phyloP scores from a whole-genome alignment of 2,888 invertebrate genomes.

The Spatulosminthurus flaviceps region DNA sequence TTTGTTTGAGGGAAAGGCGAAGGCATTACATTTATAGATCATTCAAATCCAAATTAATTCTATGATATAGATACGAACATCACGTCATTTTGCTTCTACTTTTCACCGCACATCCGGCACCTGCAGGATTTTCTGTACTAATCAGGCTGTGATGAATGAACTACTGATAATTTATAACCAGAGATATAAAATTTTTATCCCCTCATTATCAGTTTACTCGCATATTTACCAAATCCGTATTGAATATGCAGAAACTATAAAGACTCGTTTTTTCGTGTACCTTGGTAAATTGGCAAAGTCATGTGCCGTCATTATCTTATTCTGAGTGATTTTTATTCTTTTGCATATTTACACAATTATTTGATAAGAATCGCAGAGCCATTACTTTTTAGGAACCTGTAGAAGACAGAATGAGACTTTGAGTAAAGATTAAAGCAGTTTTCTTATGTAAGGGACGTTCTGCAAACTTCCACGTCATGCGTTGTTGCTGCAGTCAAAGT shows the following conservation, averaged over 20 bases:
- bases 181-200: background rate
- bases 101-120: slow-evolving; percentile 7
- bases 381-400: too few species aligned
- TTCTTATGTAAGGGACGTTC: too few species aligned
- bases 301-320: background rate
- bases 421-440: too few species aligned
- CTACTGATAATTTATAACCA: background rate
- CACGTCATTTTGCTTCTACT: background rate
- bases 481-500: too few species aligned
- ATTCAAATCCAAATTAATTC: background rate
- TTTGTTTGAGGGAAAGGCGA: background rate
- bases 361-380: background rate
- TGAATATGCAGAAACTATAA: background rate
- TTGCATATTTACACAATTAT: background rate
- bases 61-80: background rate
- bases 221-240: background rate
- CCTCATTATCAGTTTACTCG: background rate
- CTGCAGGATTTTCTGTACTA: background rate
- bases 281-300: background rate
- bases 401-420: too few species aligned
- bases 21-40: background rate
- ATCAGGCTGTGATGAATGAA: background rate
- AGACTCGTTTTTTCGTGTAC: background rate
- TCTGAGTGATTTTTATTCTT: background rate
- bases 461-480: too few species aligned